These are phyloP conservation scores for Notocelia uddmanniana DNA, from an alignment of 2,888 invertebrate genomes.

Conservation along the genomic window DNA sequence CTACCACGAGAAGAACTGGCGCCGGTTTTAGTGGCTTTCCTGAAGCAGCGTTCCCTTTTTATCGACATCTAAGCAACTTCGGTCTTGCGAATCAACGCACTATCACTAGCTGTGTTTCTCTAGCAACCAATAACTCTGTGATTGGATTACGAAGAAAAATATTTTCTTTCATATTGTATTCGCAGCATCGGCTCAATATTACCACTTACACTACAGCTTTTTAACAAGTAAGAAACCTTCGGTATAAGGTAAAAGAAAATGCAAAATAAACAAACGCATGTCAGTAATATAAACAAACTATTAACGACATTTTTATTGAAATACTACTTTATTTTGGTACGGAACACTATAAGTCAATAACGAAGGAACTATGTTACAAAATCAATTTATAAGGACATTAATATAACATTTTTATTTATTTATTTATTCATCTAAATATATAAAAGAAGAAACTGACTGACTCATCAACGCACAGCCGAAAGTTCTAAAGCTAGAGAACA, in stretches of 20 bases:
- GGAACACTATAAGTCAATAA: no score
- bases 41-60: not conserved
- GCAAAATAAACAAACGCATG: slow-evolving; percentile 2
- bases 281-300: no score
- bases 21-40: not conserved
- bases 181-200: slow-evolving; percentile 34
- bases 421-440: no score
- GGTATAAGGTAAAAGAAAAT: slow-evolving; percentile 1
- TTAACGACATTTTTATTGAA: no score
- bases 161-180: slow-evolving; percentile 42
- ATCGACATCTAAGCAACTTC: slow-evolving; percentile 23
- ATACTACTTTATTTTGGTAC: no score
- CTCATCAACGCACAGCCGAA: no score
- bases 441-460: no score
- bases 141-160: slow-evolving; percentile 44
- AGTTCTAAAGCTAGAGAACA: no score
- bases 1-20: no score
- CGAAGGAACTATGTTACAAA: no score
- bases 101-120: slow-evolving; percentile 38
- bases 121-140: slow-evolving; percentile 44
- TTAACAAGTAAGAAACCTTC: slow-evolving; percentile 21
- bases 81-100: slow-evolving; percentile 19
- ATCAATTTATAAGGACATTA: no score
- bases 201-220: slow-evolving; percentile 34
- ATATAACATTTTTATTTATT: no score